Base-by-base conservation (phyloP, 2,888 invertebrate species). In the Drosophila ezoana region DNA sequence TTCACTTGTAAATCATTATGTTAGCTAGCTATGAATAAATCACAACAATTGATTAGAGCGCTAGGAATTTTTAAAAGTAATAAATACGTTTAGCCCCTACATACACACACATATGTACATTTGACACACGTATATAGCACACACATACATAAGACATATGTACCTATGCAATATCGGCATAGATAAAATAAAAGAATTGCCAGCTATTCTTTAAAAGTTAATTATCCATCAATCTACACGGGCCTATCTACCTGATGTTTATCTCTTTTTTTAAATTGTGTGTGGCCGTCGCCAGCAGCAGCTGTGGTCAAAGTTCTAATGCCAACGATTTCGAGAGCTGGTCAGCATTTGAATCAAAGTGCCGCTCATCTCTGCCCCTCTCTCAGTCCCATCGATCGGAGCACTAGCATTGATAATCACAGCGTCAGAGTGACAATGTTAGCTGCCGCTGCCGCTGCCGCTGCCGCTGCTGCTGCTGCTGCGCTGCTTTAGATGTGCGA, bases 151-250 rank as follows among this genome's bases (percentile, higher is more conserved):
- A 20, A 5, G 20, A 23, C 8, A 8, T 16, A 3, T 10, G 28
- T 43, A 32, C 14, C 9, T 23, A 18, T n/a, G 6, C 3, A 35
- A 35, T 11, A 14, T 1, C 10, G 13, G 4, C 4, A 38, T 3
- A 14, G 13, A 23, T 35, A 47, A 14, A 28, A 48, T 37, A 6
- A 23, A 20, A 11, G 5, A n/a, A 14, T 14, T n/a, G 54, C 35
- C 35, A 35, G 35, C 3, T 6, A 11, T 5, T 53, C 35, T 28
- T 53, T n/a, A 60, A 32, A 33, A 20, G 56, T 38, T 62, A 66
- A 74, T 71, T 66, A 71, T 48, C 74, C 56, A 74, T 66, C 71
- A 59, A 74, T 56, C 66, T 65, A 11, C 38, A 11, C 38, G 20
- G 2, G 23, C 9, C 32, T 37, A 65, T 51, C 61, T 76, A 69